Evolutionary conservation across 2,888 invertebrate genomes (phyloP), one percentile per base, ranked within the genome.

Genomic region (Autographa pulchrina): DNA sequence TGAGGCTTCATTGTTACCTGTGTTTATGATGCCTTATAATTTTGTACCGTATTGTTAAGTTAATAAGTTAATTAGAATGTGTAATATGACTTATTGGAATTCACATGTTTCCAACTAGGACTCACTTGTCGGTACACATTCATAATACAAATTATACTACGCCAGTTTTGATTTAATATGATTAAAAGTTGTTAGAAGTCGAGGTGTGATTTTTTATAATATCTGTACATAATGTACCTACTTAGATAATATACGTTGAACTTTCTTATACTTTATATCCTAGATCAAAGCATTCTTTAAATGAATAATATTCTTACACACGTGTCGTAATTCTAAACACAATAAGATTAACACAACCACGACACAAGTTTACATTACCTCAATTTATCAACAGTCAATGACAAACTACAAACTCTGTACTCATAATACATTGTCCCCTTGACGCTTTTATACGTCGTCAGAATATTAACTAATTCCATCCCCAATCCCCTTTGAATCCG

Each of bases 381-480:
- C 72, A 81, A 81, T 78, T 68, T 73, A 78, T 84, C 72, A 73
- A 67, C 79, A 75, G 65, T 62, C 59, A 62, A 48, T 71, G 70
- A 52, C 62, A 54, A 48, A 65, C 62, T 75, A 62, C 63, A 52
- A 70, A n/a, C 18, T 68, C 64, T 48, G 63, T 59, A 75, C 72
- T 66, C 59, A 20, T 62, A 72, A 68, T 68, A 75, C 43, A 72
- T 71, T 79, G 75, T 83, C 75, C 72, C 67, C 74, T 73, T 80
- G 70, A 71, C 68, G 78, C 80, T 89, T 86, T 85, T 85, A 79
- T 86, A 88, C 87, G 88, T 86, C 78, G 80, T 75, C 85, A 68
- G 87, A 89, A 91, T 89, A 89, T 85, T 86, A 89, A 90, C 82
- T 86, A 84, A 86, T 77, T 84, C 83, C 81, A 87, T 84, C 81